phyloP scores from a whole-genome alignment of 2,113 vertebrate species.

The Larimichthys polyactis region DNA sequence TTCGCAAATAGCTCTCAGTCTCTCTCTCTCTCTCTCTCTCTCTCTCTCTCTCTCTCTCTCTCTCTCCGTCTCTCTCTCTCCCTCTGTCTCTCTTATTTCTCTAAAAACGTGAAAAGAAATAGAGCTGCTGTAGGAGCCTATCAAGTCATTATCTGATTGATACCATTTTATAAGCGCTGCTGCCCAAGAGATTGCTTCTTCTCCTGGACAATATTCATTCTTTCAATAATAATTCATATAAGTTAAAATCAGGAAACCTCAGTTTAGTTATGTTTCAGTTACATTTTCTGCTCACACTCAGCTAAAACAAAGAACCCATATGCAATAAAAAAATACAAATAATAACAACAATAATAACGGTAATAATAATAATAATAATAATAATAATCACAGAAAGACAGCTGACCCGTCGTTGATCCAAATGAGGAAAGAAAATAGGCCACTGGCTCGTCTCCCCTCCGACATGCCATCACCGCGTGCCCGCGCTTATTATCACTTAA shows the following conservation, averaged over 20 bases:
- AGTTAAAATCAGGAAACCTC: conserved; percentile 24
- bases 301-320: not conserved
- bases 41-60: conserved; percentile 49
- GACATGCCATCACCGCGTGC: conserved; percentile 34
- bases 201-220: conserved; percentile 22
- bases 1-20: conserved; percentile 65
- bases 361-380: not conserved
- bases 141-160: conserved; percentile 77
- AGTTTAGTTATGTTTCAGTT: not conserved
- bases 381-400: conserved; percentile 6
- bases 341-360: conserved; percentile 25
- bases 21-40: conserved; percentile 47
- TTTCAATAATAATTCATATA: conserved; percentile 21
- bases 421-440: conserved; percentile 50
- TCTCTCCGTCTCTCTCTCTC: conserved; percentile 37
- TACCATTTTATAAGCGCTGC: conserved; percentile 50
- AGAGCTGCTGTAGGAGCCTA: conserved; percentile 60
- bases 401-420: conserved; percentile 24
- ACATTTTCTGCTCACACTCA: not conserved
- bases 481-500: conserved; percentile 45
- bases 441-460: conserved; percentile 32
- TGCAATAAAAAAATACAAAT: conserved; percentile 6
- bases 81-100: conserved; percentile 42
- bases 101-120: conserved; percentile 63
- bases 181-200: conserved; percentile 55